Evolutionary conservation across 2,888 invertebrate genomes (phyloP).

Genomic region (Stratiomys singularior): DNA sequence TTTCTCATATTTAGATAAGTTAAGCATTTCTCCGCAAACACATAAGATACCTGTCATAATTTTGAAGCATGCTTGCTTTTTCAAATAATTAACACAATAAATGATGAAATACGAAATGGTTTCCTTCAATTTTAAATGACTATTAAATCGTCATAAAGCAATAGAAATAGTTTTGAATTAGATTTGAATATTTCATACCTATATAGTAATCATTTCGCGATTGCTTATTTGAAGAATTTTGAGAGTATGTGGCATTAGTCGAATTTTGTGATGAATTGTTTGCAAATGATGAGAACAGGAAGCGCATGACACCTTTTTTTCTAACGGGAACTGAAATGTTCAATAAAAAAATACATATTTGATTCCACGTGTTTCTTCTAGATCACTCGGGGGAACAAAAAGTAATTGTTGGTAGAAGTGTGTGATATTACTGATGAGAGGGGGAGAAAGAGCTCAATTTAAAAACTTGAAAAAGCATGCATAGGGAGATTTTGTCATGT

Average conservation of each 20-base stretch:
- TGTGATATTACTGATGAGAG: not conserved
- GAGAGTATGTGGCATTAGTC: constrained; percentile 57
- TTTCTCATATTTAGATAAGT: no score
- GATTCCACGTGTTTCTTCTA: constrained; percentile 6
- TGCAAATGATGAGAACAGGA: constrained; percentile 58
- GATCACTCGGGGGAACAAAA: not conserved
- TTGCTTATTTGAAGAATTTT: constrained; percentile 57
- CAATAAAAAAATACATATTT: constrained; percentile 34
- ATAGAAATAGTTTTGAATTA: constrained; percentile 41
- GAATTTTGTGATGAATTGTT: constrained; percentile 57
- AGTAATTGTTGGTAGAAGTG: not conserved
- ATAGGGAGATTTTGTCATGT: constrained; percentile 26
- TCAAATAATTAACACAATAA: constrained; percentile 46
- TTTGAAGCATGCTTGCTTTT: constrained; percentile 49
- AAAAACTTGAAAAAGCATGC: constrained; percentile 51
- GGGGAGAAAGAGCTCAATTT: not conserved
- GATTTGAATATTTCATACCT: constrained; percentile 55
- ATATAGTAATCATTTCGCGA: constrained; percentile 58
- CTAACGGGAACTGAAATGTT: constrained; percentile 58
- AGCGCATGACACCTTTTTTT: constrained; percentile 59
- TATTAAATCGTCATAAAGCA: not conserved
- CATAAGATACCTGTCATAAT: no score
- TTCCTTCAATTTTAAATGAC: not conserved
- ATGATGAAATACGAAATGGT: constrained; percentile 38
- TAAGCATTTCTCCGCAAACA: no score